Evolutionary conservation across 2,888 invertebrate genomes (phyloP).

Genomic region (Crossocerus cetratus): DNA sequence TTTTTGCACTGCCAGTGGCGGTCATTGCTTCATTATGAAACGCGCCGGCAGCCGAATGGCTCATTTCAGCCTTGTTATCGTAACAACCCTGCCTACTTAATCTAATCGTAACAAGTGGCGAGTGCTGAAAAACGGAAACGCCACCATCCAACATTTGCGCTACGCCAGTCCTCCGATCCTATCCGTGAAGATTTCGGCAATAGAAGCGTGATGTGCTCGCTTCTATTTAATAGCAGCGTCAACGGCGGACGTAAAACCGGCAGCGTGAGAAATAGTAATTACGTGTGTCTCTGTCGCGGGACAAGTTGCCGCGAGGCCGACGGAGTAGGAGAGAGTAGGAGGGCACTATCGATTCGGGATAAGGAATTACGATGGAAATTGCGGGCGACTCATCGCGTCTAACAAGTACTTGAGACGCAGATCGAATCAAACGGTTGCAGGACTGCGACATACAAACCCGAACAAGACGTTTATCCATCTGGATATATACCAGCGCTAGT

Average conservation of each 20-base stretch:
- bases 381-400: slow-evolving; percentile 34
- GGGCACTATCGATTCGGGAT: slow-evolving; percentile 5
- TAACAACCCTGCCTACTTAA: too few relatives aligned
- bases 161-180: too few relatives aligned
- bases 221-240: too few relatives aligned
- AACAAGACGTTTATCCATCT: slow-evolving; percentile 36
- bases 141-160: too few relatives aligned
- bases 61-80: too few relatives aligned
- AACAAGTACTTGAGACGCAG: slow-evolving; percentile 31
- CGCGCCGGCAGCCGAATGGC: too few relatives aligned
- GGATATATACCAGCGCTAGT: slow-evolving; percentile 23
- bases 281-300: not conserved
- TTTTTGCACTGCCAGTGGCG: not conserved
- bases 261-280: too few relatives aligned
- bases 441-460: slow-evolving; percentile 38
- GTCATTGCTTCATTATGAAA: too few relatives aligned
- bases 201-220: too few relatives aligned
- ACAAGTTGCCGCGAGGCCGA: not conserved
- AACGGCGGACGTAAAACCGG: not conserved
- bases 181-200: too few relatives aligned
- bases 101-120: too few relatives aligned
- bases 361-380: slow-evolving; percentile 20
- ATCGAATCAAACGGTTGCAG: slow-evolving; percentile 25
- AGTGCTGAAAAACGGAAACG: too few relatives aligned
- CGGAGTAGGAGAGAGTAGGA: not conserved